These are phyloP conservation scores for Proteles cristata DNA, from an alignment of 2,113 vertebrate species.

Conservation along the genomic window DNA sequence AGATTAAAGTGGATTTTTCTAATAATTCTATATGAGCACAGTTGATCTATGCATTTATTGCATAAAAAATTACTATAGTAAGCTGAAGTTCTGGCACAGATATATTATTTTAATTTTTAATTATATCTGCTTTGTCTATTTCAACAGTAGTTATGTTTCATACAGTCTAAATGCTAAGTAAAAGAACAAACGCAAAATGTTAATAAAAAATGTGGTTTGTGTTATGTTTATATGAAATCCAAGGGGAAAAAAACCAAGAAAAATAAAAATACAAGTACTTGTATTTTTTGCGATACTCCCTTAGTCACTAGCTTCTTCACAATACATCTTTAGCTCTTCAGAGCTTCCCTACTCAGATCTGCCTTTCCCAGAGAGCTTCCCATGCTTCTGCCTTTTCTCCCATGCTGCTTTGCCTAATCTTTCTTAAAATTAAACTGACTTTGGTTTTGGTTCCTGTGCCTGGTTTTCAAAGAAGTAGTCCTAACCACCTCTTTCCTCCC, in stretches of 20 bases:
- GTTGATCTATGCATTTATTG: not conserved
- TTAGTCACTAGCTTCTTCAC: not conserved
- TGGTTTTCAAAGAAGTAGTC: not conserved
- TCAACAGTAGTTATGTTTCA: not conserved
- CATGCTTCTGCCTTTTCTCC: not conserved
- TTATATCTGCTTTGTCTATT: conserved; percentile 10
- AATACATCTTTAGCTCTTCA: not conserved
- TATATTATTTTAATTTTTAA: not conserved
- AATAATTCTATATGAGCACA: not conserved
- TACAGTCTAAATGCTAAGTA: not conserved
- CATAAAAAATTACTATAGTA: conserved; percentile 3
- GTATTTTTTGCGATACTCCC: not conserved
- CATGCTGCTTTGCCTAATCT: not conserved
- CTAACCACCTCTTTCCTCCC: not conserved
- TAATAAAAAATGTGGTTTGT: not conserved
- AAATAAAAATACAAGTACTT: not conserved
- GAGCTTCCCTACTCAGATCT: not conserved
- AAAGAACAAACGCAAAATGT: conserved; percentile 29
- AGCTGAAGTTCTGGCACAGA: not conserved
- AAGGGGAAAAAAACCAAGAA: not conserved
- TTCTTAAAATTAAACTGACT: not conserved
- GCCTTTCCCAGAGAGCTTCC: not conserved
- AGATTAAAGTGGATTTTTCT: not conserved
- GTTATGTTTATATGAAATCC: not conserved
- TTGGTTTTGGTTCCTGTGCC: not conserved